These are phyloP conservation scores for Scartelaos histophorus DNA, from an alignment of 2,113 vertebrate species.

Conservation along the genomic window DNA sequence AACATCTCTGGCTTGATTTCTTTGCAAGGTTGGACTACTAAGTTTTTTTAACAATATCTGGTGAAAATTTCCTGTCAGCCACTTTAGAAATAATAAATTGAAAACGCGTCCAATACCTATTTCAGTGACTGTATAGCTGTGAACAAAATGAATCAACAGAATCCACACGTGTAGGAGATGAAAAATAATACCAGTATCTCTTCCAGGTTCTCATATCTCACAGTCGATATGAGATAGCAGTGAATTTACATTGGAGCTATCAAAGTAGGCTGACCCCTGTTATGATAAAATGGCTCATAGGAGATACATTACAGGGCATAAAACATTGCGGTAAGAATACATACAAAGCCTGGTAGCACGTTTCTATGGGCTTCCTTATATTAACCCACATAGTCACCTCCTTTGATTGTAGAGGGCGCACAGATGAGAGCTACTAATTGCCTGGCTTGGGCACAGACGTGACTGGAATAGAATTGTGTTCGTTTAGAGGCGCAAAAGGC, in stretches of 20 bases:
- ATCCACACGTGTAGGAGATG: slow-evolving; percentile 1
- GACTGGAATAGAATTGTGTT: slow-evolving; percentile 49
- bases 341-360: slow-evolving; percentile 27
- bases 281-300: slow-evolving; percentile 35
- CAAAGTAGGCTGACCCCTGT: slow-evolving; percentile 22
- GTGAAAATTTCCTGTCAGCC: neutral
- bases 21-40: too few relatives aligned
- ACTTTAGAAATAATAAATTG: neutral
- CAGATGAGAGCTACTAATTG: slow-evolving; percentile 62
- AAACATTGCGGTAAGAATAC: neutral
- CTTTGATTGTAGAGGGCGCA: slow-evolving; percentile 42
- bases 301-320: neutral
- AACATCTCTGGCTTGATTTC: too few relatives aligned
- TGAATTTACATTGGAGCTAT: slow-evolving; percentile 16
- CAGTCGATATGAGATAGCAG: neutral
- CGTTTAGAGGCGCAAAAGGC: slow-evolving; percentile 22
- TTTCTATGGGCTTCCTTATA: slow-evolving; percentile 34
- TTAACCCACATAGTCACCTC: slow-evolving; percentile 49
- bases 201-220: neutral
- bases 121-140: neutral
- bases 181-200: slow-evolving; percentile 21
- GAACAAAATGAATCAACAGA: neutral
- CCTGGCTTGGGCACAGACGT: slow-evolving; percentile 52
- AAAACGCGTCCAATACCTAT: neutral
- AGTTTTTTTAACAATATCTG: too few relatives aligned